Conservation (phyloP, 2,113 vertebrate species). For the Tachysurus fulvidraco region DNA sequence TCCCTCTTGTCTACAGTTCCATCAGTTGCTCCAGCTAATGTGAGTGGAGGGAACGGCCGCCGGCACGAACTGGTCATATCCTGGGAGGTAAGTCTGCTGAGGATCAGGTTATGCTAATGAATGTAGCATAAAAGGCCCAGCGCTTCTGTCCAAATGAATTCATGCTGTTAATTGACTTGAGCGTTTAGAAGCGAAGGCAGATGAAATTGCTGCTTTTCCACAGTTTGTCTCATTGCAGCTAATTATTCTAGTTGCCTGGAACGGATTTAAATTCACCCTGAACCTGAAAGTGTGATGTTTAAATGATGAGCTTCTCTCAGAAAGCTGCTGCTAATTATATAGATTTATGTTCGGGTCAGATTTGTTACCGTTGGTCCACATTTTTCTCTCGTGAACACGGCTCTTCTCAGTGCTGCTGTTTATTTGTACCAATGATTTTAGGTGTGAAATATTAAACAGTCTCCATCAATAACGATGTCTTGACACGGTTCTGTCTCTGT, state of each 20-base stretch:
- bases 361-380: not conserved
- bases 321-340: not conserved
- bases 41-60: slow-evolving; percentile 92
- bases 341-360: not conserved
- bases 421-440: not conserved
- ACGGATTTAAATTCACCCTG: slow-evolving; percentile 6
- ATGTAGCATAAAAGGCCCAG: not conserved
- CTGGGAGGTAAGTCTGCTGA: slow-evolving; percentile 86
- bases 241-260: slow-evolving; percentile 22
- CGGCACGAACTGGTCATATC: slow-evolving; percentile 94
- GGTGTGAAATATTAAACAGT: not conserved
- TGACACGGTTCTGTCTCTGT: not conserved
- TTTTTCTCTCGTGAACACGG: not conserved
- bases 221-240: slow-evolving; percentile 15
- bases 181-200: slow-evolving; percentile 15
- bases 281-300: not conserved
- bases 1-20: slow-evolving; percentile 79
- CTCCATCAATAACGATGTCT: not conserved
- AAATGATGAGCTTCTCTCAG: slow-evolving; percentile 1
- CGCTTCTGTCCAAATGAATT: slow-evolving; percentile 31
- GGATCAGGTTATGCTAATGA: slow-evolving; percentile 37
- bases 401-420: not conserved
- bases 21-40: slow-evolving; percentile 88
- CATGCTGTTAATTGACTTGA: slow-evolving; percentile 39
- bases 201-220: slow-evolving; percentile 29